Evolutionary conservation across 2,888 invertebrate genomes (phyloP), one percentile per base, ranked within the genome.

Genomic region (Fissipunctia ypsillon): DNA sequence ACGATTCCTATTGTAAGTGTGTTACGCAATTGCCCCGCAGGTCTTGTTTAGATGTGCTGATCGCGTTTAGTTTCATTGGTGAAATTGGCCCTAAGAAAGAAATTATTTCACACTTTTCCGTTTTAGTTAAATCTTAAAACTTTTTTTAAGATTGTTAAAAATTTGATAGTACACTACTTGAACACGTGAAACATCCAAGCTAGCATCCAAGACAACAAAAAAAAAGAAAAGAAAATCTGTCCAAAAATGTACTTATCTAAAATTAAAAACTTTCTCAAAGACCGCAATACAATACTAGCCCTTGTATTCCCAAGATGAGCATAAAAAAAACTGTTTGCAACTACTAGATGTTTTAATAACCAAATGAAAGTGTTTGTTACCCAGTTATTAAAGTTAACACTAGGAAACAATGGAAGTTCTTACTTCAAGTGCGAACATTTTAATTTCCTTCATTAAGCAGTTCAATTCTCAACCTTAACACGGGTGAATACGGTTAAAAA

Each of bases 361-460:
- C 48, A 74, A 76, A 70, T 66, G 52, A 66, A 63, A 67, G 22
- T 73, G 65, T 79, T 60, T 61, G n/a, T 77, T 60, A 78, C 28
- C 43, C 59, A 59, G 65, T 79, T 80, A 83, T 83, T 72, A 72
- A 81, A 81, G 60, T 80, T 65, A 76, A 80, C 71, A 80, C 72
- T 59, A 84, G 5, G n/a, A 70, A 73, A 84, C 76, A 84, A 84
- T 63, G 65, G 31, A 14, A 65, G 50, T 68, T 72, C 60, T 65
- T 31, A 63, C 10, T 31, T 48, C 35, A 71, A 82, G 84, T 69
- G 75, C 50, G 80, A 73, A 82, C 31, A 76, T 67, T 84, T 84
- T 76, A 70, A 84, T 80, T 84, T 70, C 54, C 19, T 28, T 3
- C 16, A 1, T 19, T 1, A 12, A 4, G 7, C 10, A 1, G 1